These are phyloP conservation scores for Xiphorhynchus elegans DNA, from an alignment of 2,113 vertebrate species.

Conservation along the genomic window DNA sequence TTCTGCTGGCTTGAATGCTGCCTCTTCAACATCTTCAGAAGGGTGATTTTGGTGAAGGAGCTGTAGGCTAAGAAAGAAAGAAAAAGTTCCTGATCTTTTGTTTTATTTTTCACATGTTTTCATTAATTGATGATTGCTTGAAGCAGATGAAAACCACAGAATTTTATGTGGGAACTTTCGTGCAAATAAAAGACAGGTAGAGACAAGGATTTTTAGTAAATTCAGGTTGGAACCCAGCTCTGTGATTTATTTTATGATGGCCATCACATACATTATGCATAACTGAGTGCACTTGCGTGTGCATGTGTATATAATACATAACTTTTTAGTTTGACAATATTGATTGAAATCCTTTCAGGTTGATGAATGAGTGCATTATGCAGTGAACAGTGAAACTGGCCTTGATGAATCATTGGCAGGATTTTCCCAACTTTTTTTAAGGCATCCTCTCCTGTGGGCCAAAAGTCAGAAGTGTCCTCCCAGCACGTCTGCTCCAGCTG, in stretches of 20 bases:
- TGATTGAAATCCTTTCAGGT: conserved; percentile 1
- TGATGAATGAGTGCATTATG: conserved; percentile 21
- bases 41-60: background rate
- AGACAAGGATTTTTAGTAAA: background rate
- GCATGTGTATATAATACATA: background rate
- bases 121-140: background rate
- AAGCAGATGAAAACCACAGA: background rate
- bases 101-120: background rate
- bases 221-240: background rate
- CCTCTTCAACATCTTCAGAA: background rate
- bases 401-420: conserved; percentile 20
- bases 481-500: background rate
- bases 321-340: background rate
- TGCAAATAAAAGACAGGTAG: background rate
- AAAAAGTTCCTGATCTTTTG: background rate
- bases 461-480: background rate
- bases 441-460: background rate
- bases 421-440: conserved; percentile 44
- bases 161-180: background rate
- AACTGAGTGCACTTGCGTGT: background rate
- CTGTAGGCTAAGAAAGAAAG: background rate
- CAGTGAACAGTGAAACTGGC: conserved; percentile 4
- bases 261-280: background rate
- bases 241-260: background rate
- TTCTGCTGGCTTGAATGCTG: background rate